Base-by-base conservation (phyloP, 2,113 vertebrate species). In the Anseranas semipalmata region DNA sequence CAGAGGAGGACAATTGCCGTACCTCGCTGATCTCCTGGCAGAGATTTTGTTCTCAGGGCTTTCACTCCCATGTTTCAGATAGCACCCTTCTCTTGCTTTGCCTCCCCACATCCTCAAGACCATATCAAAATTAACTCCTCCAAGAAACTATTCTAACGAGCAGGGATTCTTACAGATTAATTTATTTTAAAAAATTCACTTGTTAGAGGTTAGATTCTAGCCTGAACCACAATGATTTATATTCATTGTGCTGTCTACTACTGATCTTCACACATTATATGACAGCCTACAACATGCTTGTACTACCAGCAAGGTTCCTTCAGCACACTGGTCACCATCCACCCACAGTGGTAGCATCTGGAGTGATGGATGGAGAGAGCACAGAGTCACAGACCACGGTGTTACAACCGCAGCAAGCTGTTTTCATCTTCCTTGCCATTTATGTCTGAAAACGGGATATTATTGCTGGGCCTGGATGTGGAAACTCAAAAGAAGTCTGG, bases 31-130 rank as follows among this genome's bases (percentile, higher is more conserved):
- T 95, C 92, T 86, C 56, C 87, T 37, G 52, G 90, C 66, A 97
- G 96, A 95, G 67, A 77, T 56, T 93, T 86, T 88, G 53, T 91
- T 94, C 63, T 89, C 72, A 83, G 73, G 83, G 73, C 35, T 91
- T 93, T 94, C 39, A 48, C 6, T 65, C 60, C 33, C 33, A 4
- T 9, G 1, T 81, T 91, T 85, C 68, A 68, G 25, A 3, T n/a
- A 20, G 37, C 18, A 58, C 35, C 60, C 62, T 83, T 66, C 41
- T 80, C 46, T 60, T 77, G 37, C 55, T 24, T 72, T 52, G 19
- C 15, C 37, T 78, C 45, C 18, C 1, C 22, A 25, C 19, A 7
- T 27, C 35, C 60, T 27, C 24, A 62, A 16, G 35, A 71, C 6
- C 3, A 2, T 6, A 18, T 24, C 33, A 50, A 63, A 78, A 85